Percentiles rank a stretch among this genome's conserved stretches.
Conservation (phyloP, 2,797 vertebrate species). For the Anniella stebbinsi region DNA sequence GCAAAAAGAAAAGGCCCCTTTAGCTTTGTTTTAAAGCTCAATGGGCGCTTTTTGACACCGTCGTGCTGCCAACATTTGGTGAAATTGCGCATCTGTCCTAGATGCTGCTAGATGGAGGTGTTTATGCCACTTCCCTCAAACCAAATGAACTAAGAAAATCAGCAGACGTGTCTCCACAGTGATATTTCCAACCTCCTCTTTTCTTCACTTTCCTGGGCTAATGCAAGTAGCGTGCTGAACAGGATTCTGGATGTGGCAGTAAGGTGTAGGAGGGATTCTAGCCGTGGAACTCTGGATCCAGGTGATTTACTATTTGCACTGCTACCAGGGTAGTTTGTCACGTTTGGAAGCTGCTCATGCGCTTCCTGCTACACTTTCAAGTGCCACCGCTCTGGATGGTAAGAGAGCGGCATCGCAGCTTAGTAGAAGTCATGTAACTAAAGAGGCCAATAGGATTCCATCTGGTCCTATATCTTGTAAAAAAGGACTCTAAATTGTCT, state of each 20-base stretch:
- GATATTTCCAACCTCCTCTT: background rate
- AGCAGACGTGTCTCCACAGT: no score
- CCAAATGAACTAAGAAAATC: background rate
- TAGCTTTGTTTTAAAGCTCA: no score
- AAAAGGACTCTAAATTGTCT: background rate
- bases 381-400: background rate
- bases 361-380: background rate
- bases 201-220: background rate
- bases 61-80: no score
- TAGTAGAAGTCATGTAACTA: background rate
- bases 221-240: background rate
- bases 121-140: background rate
- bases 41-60: no score
- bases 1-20: no score
- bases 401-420: background rate
- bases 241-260: background rate
- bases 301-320: background rate
- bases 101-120: background rate
- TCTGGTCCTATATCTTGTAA: background rate
- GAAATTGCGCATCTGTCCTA: no score
- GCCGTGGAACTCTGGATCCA: no score
- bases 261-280: background rate
- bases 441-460: background rate
- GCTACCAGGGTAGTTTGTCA: background rate
- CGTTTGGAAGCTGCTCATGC: background rate